Evolutionary conservation across 2,888 invertebrate genomes (phyloP), one percentile per base, ranked within the genome.

Genomic region (Trissolcus japonicus): DNA sequence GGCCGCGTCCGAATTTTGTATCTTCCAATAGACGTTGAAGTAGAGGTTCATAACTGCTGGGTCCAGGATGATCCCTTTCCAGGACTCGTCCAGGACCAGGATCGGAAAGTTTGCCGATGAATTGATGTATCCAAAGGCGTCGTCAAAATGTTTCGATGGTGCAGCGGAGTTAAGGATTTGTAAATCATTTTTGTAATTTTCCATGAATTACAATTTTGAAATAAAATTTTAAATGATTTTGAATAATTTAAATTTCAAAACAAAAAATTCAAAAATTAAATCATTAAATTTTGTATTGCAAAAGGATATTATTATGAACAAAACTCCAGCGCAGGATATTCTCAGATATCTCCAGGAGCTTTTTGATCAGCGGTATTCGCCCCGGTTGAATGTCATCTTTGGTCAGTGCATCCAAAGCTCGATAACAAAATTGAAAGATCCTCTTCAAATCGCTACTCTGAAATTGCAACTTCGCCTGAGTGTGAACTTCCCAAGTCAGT

Each of bases 401-500:
- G 71, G 91, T 90, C 60, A 93, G 89, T 88, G 93, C 92, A 61
- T 91, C 90, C 29, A 94, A 89, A 17, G 93, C 91, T 86, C 91
- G 91, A 9, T 94, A 89, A 76, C 92, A 92, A 89, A 94, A 94
- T 84, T 93, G 91, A 86, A 97, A 95, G 86, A 97, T 95, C 79
- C 93, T 91, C 84, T 94, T 94, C 80, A 98, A 90, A 86, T 96
- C 95, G 57, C 92, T 91, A 19, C 91, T 92, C 91, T 97, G 96
- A 90, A 98, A 97, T 50, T 94, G 92, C 83, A 93, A 93, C 89
- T 97, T 97, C 35, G 95, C 93, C 85, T 93, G 92, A 83, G 94
- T 93, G 89, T 98, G 97, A 41, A 94, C 92, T 89, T 96, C 96
- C 95, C 95, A 97, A 51, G 96, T 94, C 57, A 97, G 90, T 6